phyloP scores from a whole-genome alignment of 2,888 invertebrate species.

The Leptinotarsa juncta region DNA sequence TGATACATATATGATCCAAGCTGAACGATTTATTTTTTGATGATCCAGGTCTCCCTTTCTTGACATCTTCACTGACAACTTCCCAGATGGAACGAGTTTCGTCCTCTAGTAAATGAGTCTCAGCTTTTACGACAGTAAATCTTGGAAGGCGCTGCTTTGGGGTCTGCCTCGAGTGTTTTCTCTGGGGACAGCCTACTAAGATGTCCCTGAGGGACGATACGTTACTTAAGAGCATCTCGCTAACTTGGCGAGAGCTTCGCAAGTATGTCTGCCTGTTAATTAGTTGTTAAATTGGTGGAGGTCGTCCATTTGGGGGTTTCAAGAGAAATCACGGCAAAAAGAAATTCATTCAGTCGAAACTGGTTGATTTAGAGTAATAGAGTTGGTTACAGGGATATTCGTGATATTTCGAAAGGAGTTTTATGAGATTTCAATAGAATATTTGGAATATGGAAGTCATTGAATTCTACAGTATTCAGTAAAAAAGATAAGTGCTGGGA shows the following conservation, averaged over 20 bases:
- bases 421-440: no score
- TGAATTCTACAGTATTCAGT: no score
- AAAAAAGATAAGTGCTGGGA: no score
- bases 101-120: neutral
- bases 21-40: neutral
- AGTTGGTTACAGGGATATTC: no score
- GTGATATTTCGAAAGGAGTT: no score
- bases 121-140: conserved; percentile 12
- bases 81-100: neutral
- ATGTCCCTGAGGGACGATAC: conserved; percentile 48
- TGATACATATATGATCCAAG: neutral
- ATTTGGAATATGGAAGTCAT: no score
- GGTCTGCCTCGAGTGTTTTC: conserved; percentile 26
- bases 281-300: conserved; percentile 43
- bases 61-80: neutral
- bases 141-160: conserved; percentile 15
- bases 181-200: conserved; percentile 42
- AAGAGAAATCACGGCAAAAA: neutral
- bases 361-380: no score
- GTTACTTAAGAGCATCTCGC: conserved; percentile 46
- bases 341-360: neutral
- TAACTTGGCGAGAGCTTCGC: conserved; percentile 48
- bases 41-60: neutral
- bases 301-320: conserved; percentile 1
- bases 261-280: conserved; percentile 49